Evolutionary conservation across 2,888 invertebrate genomes (phyloP).

Genomic region (Scaptomyza tumidula): DNA sequence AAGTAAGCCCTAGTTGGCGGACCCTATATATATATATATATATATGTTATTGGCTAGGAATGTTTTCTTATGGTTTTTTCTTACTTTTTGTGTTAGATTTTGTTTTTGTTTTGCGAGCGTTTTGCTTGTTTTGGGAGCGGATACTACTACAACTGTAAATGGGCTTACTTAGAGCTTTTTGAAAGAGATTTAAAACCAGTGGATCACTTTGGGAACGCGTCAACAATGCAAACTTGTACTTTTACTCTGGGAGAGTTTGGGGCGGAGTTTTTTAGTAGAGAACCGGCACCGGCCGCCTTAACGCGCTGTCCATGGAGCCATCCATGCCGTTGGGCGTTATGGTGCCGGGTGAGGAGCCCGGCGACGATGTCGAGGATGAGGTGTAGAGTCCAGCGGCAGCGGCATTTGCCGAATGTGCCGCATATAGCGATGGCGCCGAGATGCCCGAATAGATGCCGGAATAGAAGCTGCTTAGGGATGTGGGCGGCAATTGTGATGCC

Average conservation of each 20-base stretch:
- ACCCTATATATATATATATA: conserved; percentile 21
- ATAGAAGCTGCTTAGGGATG: conserved; percentile 84
- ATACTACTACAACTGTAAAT: conserved; percentile 47
- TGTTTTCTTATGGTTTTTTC: conserved; percentile 49
- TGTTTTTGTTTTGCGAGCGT: conserved; percentile 62
- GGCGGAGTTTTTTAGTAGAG: conserved; percentile 76
- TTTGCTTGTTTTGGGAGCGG: conserved; percentile 23
- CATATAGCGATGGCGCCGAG: conserved; percentile 83
- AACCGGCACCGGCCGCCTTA: conserved; percentile 84
- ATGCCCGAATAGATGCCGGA: conserved; percentile 84
- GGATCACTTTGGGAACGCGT: conserved; percentile 77
- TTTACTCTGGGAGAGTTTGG: conserved; percentile 65
- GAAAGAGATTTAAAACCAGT: conserved; percentile 77
- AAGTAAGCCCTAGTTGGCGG: no score
- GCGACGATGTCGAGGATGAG: conserved; percentile 84
- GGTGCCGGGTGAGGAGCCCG: conserved; percentile 84
- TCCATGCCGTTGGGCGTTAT: conserved; percentile 83
- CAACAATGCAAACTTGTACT: conserved; percentile 78
- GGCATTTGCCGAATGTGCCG: conserved; percentile 83
- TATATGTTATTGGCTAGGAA: conserved; percentile 70
- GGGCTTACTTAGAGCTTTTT: conserved; percentile 76
- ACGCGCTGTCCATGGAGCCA: conserved; percentile 82
- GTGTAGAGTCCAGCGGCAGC: conserved; percentile 84
- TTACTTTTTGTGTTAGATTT: neutral
- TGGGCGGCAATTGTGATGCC: conserved; percentile 83